Conservation (phyloP, 2,888 invertebrate species). For the Drosophila prostipennis region DNA sequence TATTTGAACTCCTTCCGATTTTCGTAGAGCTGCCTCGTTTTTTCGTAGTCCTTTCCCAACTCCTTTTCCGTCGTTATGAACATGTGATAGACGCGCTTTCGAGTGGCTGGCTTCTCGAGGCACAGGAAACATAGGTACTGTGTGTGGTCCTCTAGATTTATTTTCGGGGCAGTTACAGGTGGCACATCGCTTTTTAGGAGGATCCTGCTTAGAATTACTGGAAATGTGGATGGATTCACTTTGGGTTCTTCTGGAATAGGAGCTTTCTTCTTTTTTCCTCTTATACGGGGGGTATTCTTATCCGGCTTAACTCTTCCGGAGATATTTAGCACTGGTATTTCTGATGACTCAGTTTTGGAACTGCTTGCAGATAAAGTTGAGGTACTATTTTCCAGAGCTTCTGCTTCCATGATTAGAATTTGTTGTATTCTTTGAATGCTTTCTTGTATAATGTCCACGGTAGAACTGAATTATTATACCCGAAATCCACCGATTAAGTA, state of each 20-base stretch:
- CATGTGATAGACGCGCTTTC: conserved; percentile 28
- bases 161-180: not conserved
- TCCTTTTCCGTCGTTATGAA: conserved; percentile 5
- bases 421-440: not conserved
- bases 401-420: conserved; percentile 1
- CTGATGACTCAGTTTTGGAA: not conserved
- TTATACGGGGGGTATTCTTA: conserved; percentile 5
- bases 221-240: conserved; percentile 18
- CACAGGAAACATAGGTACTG: conserved; percentile 26
- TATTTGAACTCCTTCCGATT: conserved; percentile 16
- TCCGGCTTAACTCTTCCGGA: conserved; percentile 5
- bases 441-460: not conserved
- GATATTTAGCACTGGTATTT: conserved; percentile 9
- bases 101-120: conserved; percentile 17
- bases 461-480: not conserved
- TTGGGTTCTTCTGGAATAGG: not conserved
- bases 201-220: conserved; percentile 24
- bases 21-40: conserved; percentile 10
- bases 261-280: conserved; percentile 23
- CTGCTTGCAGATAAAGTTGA: not conserved
- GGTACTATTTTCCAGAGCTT: not conserved
- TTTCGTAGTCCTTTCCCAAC: not conserved
- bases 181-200: conserved; percentile 14
- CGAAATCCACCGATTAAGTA: conserved; percentile 8
- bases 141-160: not conserved